Evolutionary conservation across 2,113 vertebrate species (phyloP), one percentile per base, ranked within the genome.

Genomic region (Merops nubicus): DNA sequence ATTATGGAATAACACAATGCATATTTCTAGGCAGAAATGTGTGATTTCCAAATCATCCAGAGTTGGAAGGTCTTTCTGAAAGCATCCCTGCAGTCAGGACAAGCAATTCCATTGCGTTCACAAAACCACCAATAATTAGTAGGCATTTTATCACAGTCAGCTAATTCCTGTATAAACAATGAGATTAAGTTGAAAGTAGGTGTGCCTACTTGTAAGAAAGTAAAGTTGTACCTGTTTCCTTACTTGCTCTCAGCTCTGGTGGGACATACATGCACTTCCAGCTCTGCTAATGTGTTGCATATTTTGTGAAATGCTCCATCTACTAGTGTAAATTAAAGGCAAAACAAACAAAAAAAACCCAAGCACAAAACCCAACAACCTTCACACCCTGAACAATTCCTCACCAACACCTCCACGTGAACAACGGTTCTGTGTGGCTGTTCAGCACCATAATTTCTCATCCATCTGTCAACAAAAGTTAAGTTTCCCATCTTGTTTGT

Each of bases 341-440:
- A 22, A 54, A 70, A 48, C n/a, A n/a, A n/a, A n/a, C n/a, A n/a
- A n/a, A n/a, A n/a, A n/a, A n/a, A n/a, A n/a, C n/a, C n/a, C n/a
- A n/a, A n/a, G n/a, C n/a, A n/a, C n/a, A 26, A 0, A 3, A 15
- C 0, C 36, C 14, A 22, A 0, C 2, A 15, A 0, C 36, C 14
- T n/a, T 57, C 74, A 75, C 19, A 28, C 54, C n/a, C 82, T 63
- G 64, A 25, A 42, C 9, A 38, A 6, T 74, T 88, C 36, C 36
- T 85, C 54, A 33, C 20, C 43, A 31, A 28, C 12, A 50, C 51
- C 23, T 59, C 19, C 36, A 23, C 1, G 2, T 6, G 7, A 90
- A 12, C 72, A 64, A 38, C 1, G 5, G 15, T 63, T 74, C 42
- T 68, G 31, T 87, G 7, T 5, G 12, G 22, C 15, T 8, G 9